Conservation (phyloP, 2,888 invertebrate species). For the Drosophila neonasuta region DNA sequence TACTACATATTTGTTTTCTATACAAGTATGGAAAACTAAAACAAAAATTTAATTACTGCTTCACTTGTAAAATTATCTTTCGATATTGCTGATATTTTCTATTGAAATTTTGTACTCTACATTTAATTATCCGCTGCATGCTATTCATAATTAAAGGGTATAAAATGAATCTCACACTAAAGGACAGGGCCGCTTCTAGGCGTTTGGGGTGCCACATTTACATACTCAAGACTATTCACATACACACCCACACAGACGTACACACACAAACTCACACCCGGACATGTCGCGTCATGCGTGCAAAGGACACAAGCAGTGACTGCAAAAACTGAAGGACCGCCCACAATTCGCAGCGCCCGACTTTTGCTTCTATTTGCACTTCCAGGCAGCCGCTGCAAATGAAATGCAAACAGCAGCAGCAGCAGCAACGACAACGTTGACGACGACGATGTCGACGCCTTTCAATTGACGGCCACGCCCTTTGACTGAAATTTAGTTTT, state of each 20-base stretch:
- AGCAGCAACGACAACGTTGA: slow-evolving; percentile 23
- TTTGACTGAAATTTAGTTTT: slow-evolving; percentile 62
- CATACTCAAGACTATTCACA: slow-evolving; percentile 53
- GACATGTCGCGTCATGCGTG: slow-evolving; percentile 37
- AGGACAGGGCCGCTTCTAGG: slow-evolving; percentile 26
- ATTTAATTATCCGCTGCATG: neutral
- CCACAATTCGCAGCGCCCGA: slow-evolving; percentile 21
- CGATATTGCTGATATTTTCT: neutral
- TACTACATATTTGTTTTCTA: neutral
- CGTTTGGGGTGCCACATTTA: slow-evolving; percentile 28
- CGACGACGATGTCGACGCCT: slow-evolving; percentile 33
- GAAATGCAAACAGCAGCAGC: slow-evolving; percentile 60
- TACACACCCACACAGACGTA: slow-evolving; percentile 24
- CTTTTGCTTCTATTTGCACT: slow-evolving; percentile 44
- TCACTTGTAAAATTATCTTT: too few relatives aligned
- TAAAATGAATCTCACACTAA: slow-evolving; percentile 36
- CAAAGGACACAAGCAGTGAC: slow-evolving; percentile 68
- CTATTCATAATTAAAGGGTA: slow-evolving; percentile 7
- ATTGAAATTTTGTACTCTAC: neutral
- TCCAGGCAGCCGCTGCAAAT: slow-evolving; percentile 48
- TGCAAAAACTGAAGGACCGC: slow-evolving; percentile 63
- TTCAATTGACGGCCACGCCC: slow-evolving; percentile 68
- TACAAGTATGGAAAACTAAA: too few relatives aligned
- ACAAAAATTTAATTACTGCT: too few relatives aligned
- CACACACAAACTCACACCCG: slow-evolving; percentile 4